Conservation (phyloP, 2,888 invertebrate species). For the Chymomyza caudatula region DNA sequence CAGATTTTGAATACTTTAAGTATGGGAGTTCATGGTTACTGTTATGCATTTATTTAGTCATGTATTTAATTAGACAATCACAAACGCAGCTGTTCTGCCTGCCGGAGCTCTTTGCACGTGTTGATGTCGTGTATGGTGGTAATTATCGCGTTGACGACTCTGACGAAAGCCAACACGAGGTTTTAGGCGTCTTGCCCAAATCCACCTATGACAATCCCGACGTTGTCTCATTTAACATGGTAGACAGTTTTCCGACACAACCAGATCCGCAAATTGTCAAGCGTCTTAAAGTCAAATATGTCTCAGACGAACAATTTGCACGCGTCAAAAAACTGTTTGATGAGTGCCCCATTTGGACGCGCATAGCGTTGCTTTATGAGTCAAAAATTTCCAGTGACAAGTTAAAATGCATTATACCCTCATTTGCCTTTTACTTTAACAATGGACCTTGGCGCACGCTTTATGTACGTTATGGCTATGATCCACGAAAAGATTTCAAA, state of each 20-base stretch:
- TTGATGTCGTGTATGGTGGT: conserved; percentile 81
- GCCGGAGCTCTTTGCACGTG: conserved; percentile 88
- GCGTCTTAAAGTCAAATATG: conserved; percentile 79
- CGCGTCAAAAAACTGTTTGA: conserved; percentile 84
- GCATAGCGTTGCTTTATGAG: conserved; percentile 84
- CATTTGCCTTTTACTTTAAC: conserved; percentile 89
- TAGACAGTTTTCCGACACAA: conserved; percentile 81
- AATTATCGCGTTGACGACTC: conserved; percentile 74
- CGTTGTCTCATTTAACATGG: conserved; percentile 82
- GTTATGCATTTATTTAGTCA: conserved; percentile 5
- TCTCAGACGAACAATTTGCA: conserved; percentile 79
- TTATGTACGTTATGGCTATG: conserved; percentile 94
- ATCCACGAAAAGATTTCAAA: conserved; percentile 89
- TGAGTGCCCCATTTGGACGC: conserved; percentile 93
- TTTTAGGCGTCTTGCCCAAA: conserved; percentile 80
- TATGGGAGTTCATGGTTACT: conserved; percentile 23
- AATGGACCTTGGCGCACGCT: conserved; percentile 95
- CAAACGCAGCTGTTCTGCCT: conserved; percentile 83
- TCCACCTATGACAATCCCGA: conserved; percentile 81
- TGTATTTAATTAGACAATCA: conserved; percentile 39
- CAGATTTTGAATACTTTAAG: conserved; percentile 81
- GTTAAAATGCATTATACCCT: conserved; percentile 88
- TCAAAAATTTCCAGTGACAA: conserved; percentile 82
- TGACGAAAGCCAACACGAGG: conserved; percentile 76
- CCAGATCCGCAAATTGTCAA: conserved; percentile 82